Conservation (phyloP, 2,797 vertebrate genomes). For the Gymnoscopelus microlampas region DNA sequence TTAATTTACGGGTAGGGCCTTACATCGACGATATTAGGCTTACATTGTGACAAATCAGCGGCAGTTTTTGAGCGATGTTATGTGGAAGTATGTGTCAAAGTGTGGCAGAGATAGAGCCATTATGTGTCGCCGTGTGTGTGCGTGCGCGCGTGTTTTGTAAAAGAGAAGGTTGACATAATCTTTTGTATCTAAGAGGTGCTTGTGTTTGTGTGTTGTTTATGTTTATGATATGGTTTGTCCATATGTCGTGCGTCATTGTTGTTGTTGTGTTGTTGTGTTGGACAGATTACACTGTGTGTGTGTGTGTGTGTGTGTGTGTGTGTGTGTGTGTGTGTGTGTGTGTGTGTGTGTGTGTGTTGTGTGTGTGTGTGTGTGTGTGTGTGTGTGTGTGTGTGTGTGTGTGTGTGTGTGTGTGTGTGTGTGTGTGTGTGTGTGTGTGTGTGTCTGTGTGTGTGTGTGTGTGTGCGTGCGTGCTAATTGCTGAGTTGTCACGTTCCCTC, state of each 20-base stretch:
- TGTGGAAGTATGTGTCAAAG: too few relatives aligned
- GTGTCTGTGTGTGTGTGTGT: conserved; percentile 20
- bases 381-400: conserved; percentile 20
- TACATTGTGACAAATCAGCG: too few relatives aligned
- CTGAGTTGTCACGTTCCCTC: conserved; percentile 83
- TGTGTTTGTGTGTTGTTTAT: neutral
- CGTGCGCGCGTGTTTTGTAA: too few relatives aligned
- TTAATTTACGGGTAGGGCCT: too few relatives aligned
- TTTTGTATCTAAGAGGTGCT: too few relatives aligned
- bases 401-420: conserved; percentile 23
- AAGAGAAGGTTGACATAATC: too few relatives aligned
- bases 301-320: neutral
- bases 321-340: conserved; percentile 27
- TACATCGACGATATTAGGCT: too few relatives aligned
- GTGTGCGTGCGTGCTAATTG: conserved; percentile 65
- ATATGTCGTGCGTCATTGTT: neutral
- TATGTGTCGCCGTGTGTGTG: too few relatives aligned
- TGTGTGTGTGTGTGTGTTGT: conserved; percentile 30
- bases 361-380: conserved; percentile 33
- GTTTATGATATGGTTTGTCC: neutral
- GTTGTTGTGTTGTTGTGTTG: neutral
- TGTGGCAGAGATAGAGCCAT: too few relatives aligned
- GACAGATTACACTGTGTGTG: neutral
- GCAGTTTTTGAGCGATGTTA: too few relatives aligned
- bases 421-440: conserved; percentile 33